These are phyloP conservation scores for Globodera rostochiensis DNA, from an alignment of 1,140 invertebrate genomes.

Conservation along the genomic window DNA sequence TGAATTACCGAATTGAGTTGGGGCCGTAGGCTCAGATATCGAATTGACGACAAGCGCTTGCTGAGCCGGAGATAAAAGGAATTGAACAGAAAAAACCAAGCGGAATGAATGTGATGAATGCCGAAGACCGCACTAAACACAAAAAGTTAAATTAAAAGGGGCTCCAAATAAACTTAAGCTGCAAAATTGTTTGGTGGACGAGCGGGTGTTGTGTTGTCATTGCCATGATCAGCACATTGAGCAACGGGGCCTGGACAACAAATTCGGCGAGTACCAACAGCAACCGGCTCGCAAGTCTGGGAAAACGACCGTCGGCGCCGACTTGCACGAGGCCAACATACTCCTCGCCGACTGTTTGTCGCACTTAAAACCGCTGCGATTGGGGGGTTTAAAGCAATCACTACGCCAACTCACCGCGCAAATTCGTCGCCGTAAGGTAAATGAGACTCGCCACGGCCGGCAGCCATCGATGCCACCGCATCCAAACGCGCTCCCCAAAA, in stretches of 20 bases:
- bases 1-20: slow-evolving; percentile 21
- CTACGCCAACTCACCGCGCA: slow-evolving; percentile 36
- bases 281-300: slow-evolving; percentile 27
- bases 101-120: slow-evolving; percentile 25
- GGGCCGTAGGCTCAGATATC: slow-evolving; percentile 36
- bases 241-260: slow-evolving; percentile 26
- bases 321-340: slow-evolving; percentile 58
- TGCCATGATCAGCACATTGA: slow-evolving; percentile 21
- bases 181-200: slow-evolving; percentile 15
- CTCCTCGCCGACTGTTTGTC: slow-evolving; percentile 60
- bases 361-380: slow-evolving; percentile 30
- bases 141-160: not conserved
- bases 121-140: slow-evolving; percentile 17
- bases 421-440: slow-evolving; percentile 49
- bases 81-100: slow-evolving; percentile 38
- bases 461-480: slow-evolving; percentile 43
- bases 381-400: not conserved
- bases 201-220: slow-evolving; percentile 23
- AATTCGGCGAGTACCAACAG: slow-evolving; percentile 38
- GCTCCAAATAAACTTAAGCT: not conserved
- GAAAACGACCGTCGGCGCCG: not conserved
- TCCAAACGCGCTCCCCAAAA: slow-evolving; percentile 48
- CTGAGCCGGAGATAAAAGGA: slow-evolving; percentile 32
- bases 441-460: slow-evolving; percentile 35
- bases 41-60: slow-evolving; percentile 36